Base-by-base conservation (phyloP, 2,113 vertebrate species). In the Neotragus pygmaeus region DNA sequence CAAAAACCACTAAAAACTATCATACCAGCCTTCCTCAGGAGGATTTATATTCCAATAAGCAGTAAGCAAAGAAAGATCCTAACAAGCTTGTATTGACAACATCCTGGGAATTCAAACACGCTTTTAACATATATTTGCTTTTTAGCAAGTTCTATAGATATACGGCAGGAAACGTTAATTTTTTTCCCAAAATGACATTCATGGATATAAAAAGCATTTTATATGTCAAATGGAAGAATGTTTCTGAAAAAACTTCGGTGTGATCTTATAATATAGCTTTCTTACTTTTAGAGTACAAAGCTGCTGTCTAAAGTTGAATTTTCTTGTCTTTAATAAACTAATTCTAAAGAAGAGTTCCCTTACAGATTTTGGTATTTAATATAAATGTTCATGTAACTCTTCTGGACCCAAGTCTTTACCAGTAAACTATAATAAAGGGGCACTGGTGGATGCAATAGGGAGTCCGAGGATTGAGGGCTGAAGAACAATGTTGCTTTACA, bases 211-310 rank as follows among this genome's bases (percentile, higher is more conserved):
- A 98, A 95, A 77, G 81, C 49, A 78, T 94, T 92, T 93, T 96
- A 96, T 97, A 98, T 93, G 91, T 97, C 97, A 97, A 94, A 94
- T 60, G 58, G 39, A 90, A 96, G 75, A 83, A 53, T 0, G 1
- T 94, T 92, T 95, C 94, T 89, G 73, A 86, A 97, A 78, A 30
- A 94, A 84, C 45, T 84, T 96, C 73, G 91, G 0, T 88, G 36
- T 83, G 70, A 94, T 96, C 25, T 45, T 23, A 9, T 70, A n/a
- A n/a, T 70, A 55, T 55, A 17, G 53, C 87, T 88, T 94, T 92
- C 43, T 70, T 93, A 19, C 30, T 75, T 80, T 83, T 90, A 17
- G 4, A 39, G 49, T 13, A n/a, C 51, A 93, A 91, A 92, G 33
- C 51, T 85, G 30, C 49, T 80, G 94, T 7, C 5, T 84, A 49